Evolutionary conservation across 2,888 invertebrate species (phyloP), one percentile per base, ranked within the genome.

Genomic region (Mythimna ferrago): DNA sequence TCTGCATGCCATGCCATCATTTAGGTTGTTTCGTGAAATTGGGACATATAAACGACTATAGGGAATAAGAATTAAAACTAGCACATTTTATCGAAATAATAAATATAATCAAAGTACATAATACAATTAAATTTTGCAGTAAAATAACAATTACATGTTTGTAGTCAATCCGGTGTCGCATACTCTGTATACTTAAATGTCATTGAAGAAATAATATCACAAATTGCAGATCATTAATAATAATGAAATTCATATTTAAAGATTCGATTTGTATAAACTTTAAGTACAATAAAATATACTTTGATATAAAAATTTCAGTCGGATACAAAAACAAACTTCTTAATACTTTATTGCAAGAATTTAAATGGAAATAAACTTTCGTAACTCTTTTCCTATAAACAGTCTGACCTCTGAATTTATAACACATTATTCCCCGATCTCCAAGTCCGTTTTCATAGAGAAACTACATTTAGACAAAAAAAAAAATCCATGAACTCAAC

Each of bases 71-170:
- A 87, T 86, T 85, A 85, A 89, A 86, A 86, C 57, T n/a, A 72
- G 53, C 63, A 38, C 16, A 14, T 44, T 71, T 78, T 88, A 88
- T 91, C 87, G 88, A 93, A 93, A 93, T 93, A 93, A 93, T 93
- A 93, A 93, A 93, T 93, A 93, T 93, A 93, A 91, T 93, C 88
- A 91, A 92, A 91, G 91, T 91, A 87, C 86, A 80, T 86, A 92
- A 91, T 92, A 91, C 91, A 89, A 89, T 91, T 89, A 73, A 88
- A 87, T 88, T 92, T 91, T 87, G 87, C 87, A 88, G 88, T 86
- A 91, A 91, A 91, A 91, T 89, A 92, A 92, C 90, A 91, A 89
- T 88, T 85, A 86, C 76, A 88, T 87, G 85, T 84, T 87, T 88
- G 88, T 86, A 87, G 83, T 89, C 86, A 87, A 87, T 90, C 84